These are phyloP conservation scores for Melanchra persicariae DNA, from an alignment of 2,888 invertebrate species.

Conservation along the genomic window DNA sequence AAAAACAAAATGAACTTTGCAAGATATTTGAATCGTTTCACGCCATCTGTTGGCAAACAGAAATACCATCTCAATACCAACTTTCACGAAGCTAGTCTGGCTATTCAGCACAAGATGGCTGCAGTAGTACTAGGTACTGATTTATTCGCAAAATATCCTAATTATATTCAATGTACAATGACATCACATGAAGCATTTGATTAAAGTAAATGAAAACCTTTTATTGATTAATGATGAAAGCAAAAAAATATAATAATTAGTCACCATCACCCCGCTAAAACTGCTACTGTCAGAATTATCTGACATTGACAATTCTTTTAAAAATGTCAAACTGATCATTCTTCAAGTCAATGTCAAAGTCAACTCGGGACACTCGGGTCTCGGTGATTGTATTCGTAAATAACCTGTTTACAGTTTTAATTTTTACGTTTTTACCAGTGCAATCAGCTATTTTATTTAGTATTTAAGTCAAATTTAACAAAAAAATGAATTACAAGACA, in stretches of 20 bases:
- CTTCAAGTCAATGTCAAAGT: slow-evolving; percentile 7
- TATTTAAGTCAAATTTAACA: slow-evolving; percentile 3
- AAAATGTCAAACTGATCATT: too few species aligned
- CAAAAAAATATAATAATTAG: too few species aligned
- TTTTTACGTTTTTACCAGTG: slow-evolving; percentile 9
- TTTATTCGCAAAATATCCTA: too few species aligned
- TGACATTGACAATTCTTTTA: slow-evolving; percentile 2
- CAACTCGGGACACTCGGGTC: too few species aligned
- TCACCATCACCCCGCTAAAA: too few species aligned
- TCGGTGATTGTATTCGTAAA: slow-evolving; percentile 27
- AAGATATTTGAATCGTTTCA: too few species aligned
- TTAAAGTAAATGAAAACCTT: too few species aligned
- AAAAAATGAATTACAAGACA: slow-evolving; percentile 28
- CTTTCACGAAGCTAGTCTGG: neutral
- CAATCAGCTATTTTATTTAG: slow-evolving; percentile 1
- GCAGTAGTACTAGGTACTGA: neutral
- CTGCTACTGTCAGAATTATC: neutral
- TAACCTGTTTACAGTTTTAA: slow-evolving; percentile 38
- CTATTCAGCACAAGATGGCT: slow-evolving; percentile 13
- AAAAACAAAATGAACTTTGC: neutral
- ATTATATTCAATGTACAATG: too few species aligned
- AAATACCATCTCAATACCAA: neutral
- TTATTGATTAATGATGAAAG: too few species aligned
- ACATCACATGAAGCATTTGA: too few species aligned
- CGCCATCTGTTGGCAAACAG: slow-evolving; percentile 51